phyloP scores from a whole-genome alignment of 1,140 invertebrate species.

The Microplitis demolitor region DNA sequence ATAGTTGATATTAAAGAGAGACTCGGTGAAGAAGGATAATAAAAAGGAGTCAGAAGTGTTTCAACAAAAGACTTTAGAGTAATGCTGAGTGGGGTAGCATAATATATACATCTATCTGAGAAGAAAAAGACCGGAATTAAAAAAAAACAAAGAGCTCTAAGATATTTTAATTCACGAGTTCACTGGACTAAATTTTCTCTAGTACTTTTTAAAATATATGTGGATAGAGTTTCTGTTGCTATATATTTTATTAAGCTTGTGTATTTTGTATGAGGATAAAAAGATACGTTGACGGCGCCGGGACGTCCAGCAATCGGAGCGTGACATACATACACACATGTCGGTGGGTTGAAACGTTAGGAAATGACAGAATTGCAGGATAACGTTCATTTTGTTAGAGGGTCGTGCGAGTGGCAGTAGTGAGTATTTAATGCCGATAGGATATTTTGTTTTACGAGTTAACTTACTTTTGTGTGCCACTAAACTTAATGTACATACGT shows the following conservation, averaged over 20 bases:
- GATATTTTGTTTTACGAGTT: not conserved
- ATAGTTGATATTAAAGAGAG: no score
- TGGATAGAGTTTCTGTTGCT: not conserved
- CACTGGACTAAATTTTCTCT: no score
- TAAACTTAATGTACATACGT: not conserved
- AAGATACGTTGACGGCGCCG: constrained; percentile 8
- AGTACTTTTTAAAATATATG: no score
- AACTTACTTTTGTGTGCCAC: not conserved
- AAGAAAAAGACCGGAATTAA: no score
- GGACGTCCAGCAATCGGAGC: not conserved
- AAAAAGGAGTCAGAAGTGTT: no score
- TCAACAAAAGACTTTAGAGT: no score
- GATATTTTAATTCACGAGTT: no score
- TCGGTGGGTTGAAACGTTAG: not conserved
- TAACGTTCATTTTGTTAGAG: not conserved
- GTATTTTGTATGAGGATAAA: not conserved
- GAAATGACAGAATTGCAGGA: not conserved
- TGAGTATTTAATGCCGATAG: not conserved
- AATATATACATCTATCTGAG: no score
- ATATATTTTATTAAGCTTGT: not conserved
- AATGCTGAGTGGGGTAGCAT: no score
- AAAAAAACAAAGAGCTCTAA: no score
- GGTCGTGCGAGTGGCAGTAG: not conserved
- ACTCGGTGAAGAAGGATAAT: no score
- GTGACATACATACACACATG: no score